Base-by-base conservation (phyloP, 1,140 invertebrate genomes). In the Oscheius sp. region DNA sequence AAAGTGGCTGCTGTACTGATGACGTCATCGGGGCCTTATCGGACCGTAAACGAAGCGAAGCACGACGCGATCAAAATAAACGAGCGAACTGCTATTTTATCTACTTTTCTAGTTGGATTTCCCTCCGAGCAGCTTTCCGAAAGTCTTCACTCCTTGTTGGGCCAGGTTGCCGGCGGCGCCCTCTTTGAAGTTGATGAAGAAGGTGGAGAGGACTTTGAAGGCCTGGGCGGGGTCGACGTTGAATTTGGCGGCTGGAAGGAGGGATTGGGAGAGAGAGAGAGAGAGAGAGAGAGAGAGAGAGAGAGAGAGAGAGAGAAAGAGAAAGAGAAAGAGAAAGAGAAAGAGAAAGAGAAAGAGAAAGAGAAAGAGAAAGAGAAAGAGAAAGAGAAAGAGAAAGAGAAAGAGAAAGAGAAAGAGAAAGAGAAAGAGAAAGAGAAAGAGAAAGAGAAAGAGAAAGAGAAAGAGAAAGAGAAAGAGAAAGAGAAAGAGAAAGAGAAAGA, bases 181-280 rank as follows among this genome's bases (percentile, higher is more conserved):
- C 15, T 71, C 32, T 31, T 71, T 71, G 69, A 71, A 71, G n/a
- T 42, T 71, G 7, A 42, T 58, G 42, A 71, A 71, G 28, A 71
- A 71, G 3, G 58, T 71, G 23, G 69, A 71, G 15, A 71, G 61
- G 59, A 71, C 59, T 52, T 71, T 63, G 61, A 71, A 71, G 2
- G 69, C 69, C 15, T 58, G 34, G 4, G 31, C n/a, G 15, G 69
- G 69, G 20, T 71, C 45, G 23, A 71, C 64, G 69, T 71, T 71
- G 69, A 64, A 71, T 26, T 71, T 71, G 36, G 63, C 46, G 26
- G 69, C 69, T 71, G 35, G 52, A 68, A 71, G 46, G 0, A 46
- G 18, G 28, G 45, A 20, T 1, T 23, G 46, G 46, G 13, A 28
- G 34, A 28, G 46, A 13, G 45, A 63, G 20, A 62, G 0, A 23